These are phyloP conservation scores for Archocentrus centrarchus DNA, from an alignment of 2,113 vertebrate genomes.

Conservation along the genomic window DNA sequence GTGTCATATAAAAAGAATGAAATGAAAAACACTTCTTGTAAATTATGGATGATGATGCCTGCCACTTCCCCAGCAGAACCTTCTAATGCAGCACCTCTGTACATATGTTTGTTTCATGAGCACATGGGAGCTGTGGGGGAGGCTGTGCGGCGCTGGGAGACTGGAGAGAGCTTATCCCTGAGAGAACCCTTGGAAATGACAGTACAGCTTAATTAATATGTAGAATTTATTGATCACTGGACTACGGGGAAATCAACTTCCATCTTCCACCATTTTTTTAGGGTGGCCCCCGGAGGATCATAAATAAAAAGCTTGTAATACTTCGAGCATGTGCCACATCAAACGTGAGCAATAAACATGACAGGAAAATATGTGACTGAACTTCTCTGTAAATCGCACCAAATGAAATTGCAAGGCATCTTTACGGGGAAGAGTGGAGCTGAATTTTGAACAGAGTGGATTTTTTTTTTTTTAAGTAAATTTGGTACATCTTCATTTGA, in stretches of 20 bases:
- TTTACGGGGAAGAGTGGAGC: slow-evolving; percentile 4
- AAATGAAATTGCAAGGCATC: slow-evolving; percentile 45
- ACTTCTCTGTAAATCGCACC: slow-evolving; percentile 45
- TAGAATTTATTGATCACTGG: slow-evolving; percentile 80
- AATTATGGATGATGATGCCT: slow-evolving; percentile 46
- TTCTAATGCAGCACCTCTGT: slow-evolving; percentile 9
- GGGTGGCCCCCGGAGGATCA: slow-evolving; percentile 11
- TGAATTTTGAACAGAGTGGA: background rate
- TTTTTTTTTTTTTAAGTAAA: slow-evolving; percentile 19
- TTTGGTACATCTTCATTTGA: slow-evolving; percentile 39
- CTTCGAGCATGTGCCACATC: slow-evolving; percentile 36
- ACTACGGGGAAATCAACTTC: slow-evolving; percentile 72
- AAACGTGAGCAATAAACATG: slow-evolving; percentile 56
- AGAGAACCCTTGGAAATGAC: slow-evolving; percentile 70
- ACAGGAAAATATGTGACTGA: slow-evolving; percentile 45
- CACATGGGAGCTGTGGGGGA: background rate
- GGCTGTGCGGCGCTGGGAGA: slow-evolving; percentile 6
- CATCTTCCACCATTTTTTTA: slow-evolving; percentile 67
- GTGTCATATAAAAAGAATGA: slow-evolving; percentile 65
- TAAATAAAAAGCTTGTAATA: slow-evolving; percentile 69
- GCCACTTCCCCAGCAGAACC: background rate
- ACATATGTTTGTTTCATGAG: slow-evolving; percentile 41
- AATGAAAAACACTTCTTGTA: slow-evolving; percentile 60
- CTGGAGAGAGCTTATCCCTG: slow-evolving; percentile 32
- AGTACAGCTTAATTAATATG: slow-evolving; percentile 79